Evolutionary conservation across 2,888 invertebrate genomes (phyloP).

Genomic region (Apoda limacodes): DNA sequence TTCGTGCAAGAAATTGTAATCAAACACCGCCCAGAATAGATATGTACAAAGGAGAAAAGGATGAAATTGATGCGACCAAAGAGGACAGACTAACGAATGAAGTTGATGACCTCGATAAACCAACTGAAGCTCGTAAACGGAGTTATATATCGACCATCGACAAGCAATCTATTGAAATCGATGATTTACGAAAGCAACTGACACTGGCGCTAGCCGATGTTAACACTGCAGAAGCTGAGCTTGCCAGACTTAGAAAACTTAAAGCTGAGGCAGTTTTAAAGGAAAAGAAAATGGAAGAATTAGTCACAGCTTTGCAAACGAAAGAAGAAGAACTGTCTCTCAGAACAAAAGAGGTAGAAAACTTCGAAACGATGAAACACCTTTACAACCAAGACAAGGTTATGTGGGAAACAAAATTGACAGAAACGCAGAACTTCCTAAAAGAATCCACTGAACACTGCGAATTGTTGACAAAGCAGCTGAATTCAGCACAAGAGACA

Average conservation of each 20-base stretch:
- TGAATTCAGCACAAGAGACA: constrained; percentile 73
- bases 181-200: constrained; percentile 77
- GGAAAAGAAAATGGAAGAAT: constrained; percentile 82
- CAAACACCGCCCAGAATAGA: constrained; percentile 62
- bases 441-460: constrained; percentile 77
- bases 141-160: constrained; percentile 70
- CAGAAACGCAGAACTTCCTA: constrained; percentile 75
- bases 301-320: constrained; percentile 79
- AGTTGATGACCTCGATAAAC: constrained; percentile 58
- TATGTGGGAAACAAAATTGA: constrained; percentile 74
- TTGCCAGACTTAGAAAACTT: constrained; percentile 76
- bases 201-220: constrained; percentile 73
- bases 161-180: constrained; percentile 75
- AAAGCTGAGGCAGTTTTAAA: constrained; percentile 77
- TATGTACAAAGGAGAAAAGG: constrained; percentile 67
- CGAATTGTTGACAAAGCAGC: constrained; percentile 73
- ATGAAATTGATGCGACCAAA: constrained; percentile 66
- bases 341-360: constrained; percentile 78
- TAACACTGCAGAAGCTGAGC: constrained; percentile 77
- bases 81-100: constrained; percentile 43
- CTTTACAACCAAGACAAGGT: constrained; percentile 74
- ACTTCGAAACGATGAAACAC: constrained; percentile 70
- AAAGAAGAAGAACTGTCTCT: constrained; percentile 81
- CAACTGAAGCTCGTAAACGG: constrained; percentile 57
- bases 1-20: constrained; percentile 69